Evolutionary conservation across 2,113 vertebrate species (phyloP), one percentile per base, ranked within the genome.

Genomic region (Onychorhynchus coronatus): DNA sequence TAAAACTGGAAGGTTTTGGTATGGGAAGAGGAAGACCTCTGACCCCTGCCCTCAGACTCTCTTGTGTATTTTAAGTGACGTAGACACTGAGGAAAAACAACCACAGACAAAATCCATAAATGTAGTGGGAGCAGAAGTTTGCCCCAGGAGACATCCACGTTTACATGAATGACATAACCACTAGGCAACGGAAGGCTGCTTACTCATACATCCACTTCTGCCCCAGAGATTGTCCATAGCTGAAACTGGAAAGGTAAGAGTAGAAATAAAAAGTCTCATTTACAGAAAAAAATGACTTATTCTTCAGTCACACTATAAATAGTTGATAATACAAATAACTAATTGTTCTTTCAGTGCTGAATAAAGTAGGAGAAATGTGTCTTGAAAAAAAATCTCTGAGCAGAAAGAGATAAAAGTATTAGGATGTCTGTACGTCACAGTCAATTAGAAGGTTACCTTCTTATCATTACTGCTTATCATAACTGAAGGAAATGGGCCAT

Each of bases 391-490:
- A 72, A 85, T 59, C 77, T 91, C 53, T 76, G 21, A 44, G 8
- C 19, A 91, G 71, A 90, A 85, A 83, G 72, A 95, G 94, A 95
- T 89, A 93, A 94, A 94, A 96, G 70, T 96, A 94, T 93, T 92
- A 92, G 80, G 68, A 75, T 55, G 65, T 79, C 95, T 92, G 62
- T 37, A 72, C 91, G 94, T 88, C 89, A 95, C 58, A 91, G 67
- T 88, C 84, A 95, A 93, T 96, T 96, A 96, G 71, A 85, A 83
- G 58, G 67, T 50, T 88, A 73, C 58, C 35, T 70, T 93, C 94
- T 96, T 94, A 95, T 97, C 94, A 58, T 76, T 93, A 76, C 81
- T 85, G 74, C 30, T 96, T 47, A 97, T 96, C 85, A 83, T 66
- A 94, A 95, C 63, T 76, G 71, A 96, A 93, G 75, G 91, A 94